phyloP scores from a whole-genome alignment of 2,797 vertebrate species.

The Myripristis murdjan region DNA sequence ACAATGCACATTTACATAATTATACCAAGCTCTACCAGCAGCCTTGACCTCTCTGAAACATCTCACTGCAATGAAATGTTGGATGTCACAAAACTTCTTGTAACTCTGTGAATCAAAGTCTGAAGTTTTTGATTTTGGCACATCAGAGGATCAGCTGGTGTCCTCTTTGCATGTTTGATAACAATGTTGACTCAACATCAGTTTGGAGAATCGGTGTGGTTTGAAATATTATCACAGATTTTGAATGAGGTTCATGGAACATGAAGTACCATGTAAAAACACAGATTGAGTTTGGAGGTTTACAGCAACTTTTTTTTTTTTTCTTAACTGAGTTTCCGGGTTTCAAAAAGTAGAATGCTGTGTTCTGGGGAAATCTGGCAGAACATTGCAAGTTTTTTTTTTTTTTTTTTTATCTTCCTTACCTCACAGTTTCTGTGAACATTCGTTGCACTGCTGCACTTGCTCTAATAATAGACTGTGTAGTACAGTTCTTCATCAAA shows the following conservation, averaged over 20 bases:
- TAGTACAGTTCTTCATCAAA: constrained; percentile 2
- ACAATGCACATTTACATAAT: too few relatives aligned
- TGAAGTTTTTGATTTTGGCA: too few relatives aligned
- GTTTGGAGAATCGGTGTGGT: constrained; percentile 1
- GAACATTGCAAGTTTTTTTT: not conserved
- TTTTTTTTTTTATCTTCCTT: not conserved
- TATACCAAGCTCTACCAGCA: too few relatives aligned
- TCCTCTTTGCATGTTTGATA: not conserved
- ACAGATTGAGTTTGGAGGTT: not conserved
- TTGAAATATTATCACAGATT: constrained; percentile 4
- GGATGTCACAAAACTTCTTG: too few relatives aligned
- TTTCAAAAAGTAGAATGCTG: constrained; percentile 15
- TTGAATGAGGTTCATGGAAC: not conserved
- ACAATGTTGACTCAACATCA: not conserved
- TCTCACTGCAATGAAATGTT: too few relatives aligned
- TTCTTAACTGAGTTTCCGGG: not conserved
- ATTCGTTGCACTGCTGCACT: not conserved
- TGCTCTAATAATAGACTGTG: constrained; percentile 10
- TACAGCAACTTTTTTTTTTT: constrained; percentile 2
- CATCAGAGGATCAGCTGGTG: too few relatives aligned
- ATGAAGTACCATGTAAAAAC: not conserved
- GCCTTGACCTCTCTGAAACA: too few relatives aligned
- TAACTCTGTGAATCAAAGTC: too few relatives aligned
- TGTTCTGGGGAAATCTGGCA: constrained; percentile 21
- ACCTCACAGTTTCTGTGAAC: constrained; percentile 20